phyloP scores from a whole-genome alignment of 2,888 invertebrate genomes.

The Eilema sororculum region DNA sequence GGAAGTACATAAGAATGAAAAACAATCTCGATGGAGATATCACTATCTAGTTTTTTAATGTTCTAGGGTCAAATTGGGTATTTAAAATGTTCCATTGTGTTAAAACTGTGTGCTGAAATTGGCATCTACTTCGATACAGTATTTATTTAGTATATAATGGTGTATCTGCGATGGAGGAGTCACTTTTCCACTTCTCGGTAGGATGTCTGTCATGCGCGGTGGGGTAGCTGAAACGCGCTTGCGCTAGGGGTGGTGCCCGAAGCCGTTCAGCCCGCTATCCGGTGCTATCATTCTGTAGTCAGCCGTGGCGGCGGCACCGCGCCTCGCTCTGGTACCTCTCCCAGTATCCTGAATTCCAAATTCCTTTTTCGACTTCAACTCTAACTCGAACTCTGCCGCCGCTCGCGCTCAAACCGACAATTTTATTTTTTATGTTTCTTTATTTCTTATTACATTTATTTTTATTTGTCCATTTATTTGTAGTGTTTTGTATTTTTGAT shows the following conservation, averaged over 20 bases:
- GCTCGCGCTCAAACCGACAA: conserved; percentile 68
- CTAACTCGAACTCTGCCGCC: conserved; percentile 73
- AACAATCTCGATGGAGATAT: conserved; percentile 34
- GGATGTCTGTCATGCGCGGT: conserved; percentile 84
- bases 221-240: conserved; percentile 67
- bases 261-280: conserved; percentile 79
- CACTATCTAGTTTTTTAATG: conserved; percentile 37
- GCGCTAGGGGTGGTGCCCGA: conserved; percentile 84
- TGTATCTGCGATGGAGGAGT: conserved; percentile 85
- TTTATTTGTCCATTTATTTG: conserved; percentile 64
- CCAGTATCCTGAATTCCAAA: conserved; percentile 58
- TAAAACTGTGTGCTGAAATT: conserved; percentile 73
- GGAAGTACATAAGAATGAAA: conserved; percentile 46
- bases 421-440: conserved; percentile 71
- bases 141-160: conserved; percentile 86
- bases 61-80: conserved; percentile 54
- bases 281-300: conserved; percentile 82
- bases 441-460: conserved; percentile 64
- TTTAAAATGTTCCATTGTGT: conserved; percentile 67
- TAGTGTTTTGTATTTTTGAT: conserved; percentile 69
- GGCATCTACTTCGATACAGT: conserved; percentile 79
- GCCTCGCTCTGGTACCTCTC: conserved; percentile 65
- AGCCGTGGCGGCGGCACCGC: conserved; percentile 80
- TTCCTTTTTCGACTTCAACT: conserved; percentile 61
- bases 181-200: conserved; percentile 85